Base-by-base conservation (phyloP, 2,888 invertebrate genomes). In the Phaonia tiefii region DNA sequence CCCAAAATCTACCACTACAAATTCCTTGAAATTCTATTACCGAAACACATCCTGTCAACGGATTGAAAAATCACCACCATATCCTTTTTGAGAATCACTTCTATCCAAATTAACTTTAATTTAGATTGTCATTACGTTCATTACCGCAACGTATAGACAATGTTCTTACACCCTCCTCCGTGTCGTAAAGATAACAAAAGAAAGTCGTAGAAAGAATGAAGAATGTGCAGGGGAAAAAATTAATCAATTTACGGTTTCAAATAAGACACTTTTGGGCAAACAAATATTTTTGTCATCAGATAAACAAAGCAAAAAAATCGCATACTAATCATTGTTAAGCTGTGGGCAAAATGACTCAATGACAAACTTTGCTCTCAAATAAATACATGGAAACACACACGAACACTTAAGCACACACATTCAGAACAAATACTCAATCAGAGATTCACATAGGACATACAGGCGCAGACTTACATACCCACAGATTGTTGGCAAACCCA, bases 271-370 rank as follows among this genome's bases (percentile, higher is more conserved):
- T 63, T 63, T 42, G 63, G 54, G 25, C 54, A 54, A 54, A 54
- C 54, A 22, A 54, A 54, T 54, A 54, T 63, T 63, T 42, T 42
- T 42, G 63, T 42, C 63, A 63, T 63, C 63, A 63, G 63, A 63
- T 42, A 63, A 63, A 22, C 42, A 63, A 63, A 60, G 31, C 42
- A 63, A 63, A 60, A n/a, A 60, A 63, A 63, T 63, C 42, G 63
- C 63, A 63, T 63, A 42, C 42, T 63, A 63, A 63, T 63, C 63
- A 63, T 42, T 63, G 63, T 42, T 63, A 63, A 63, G 63, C 63
- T 63, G 63, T 63, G 63, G 63, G 63, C 63, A 63, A 63, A 63
- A 63, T 63, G 63, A 63, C 39, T 63, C 63, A 63, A 63, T 63
- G 63, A 63, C 63, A 63, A 42, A 63, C 39, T 42, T 37, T 63